Base-by-base conservation (phyloP, 2,888 invertebrate species). In the Odiellus spinosus region DNA sequence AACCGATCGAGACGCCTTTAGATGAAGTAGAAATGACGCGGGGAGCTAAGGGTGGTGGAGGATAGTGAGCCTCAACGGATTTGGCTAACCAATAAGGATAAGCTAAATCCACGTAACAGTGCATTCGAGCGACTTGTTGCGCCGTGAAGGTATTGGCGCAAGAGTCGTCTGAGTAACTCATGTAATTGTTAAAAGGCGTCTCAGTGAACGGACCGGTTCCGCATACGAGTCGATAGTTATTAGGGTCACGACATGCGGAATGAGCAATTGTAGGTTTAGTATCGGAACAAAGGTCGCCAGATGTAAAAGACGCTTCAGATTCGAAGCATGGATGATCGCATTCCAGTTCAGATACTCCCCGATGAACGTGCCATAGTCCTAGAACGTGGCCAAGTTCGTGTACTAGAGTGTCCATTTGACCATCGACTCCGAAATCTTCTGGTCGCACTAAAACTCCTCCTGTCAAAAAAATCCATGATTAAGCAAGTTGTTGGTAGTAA, bases 361-460 rank as follows among this genome's bases (percentile, higher is more conserved):
- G 59, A 46, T 63, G 63, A 44, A 64, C 63, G 51, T 64, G 64
- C 61, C 61, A 62, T 12, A 65, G 56, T 2, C 65, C 65, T 14
- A 65, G 55, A 15, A 55, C 58, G 52, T 64, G 65, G 1, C 65
- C 65, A 8, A 65, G 49, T 52, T 65, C 65, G 46, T 65, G 65
- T 1, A 64, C 57, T 19, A 64, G 51, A 33, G 56, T 59, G 47
- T 59, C 56, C 18, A 56, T 51, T 38, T 57, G 53, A 5, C 58
- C 59, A 0, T 45, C 46, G 3, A 45, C 43, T 5, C 63, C 63
- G 45, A 59, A 63, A 14, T 53, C 55, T 43, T 59, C 54, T 4
- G 58, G 56, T 19, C 60, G 59, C 42, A 64, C 55, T 10, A 63
- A 56, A 2, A 58, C 57, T 4, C 64, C 63, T 19, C 64, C 64